Evolutionary conservation across 1,140 invertebrate genomes (phyloP).

Genomic region (Archivesica marissinica): DNA sequence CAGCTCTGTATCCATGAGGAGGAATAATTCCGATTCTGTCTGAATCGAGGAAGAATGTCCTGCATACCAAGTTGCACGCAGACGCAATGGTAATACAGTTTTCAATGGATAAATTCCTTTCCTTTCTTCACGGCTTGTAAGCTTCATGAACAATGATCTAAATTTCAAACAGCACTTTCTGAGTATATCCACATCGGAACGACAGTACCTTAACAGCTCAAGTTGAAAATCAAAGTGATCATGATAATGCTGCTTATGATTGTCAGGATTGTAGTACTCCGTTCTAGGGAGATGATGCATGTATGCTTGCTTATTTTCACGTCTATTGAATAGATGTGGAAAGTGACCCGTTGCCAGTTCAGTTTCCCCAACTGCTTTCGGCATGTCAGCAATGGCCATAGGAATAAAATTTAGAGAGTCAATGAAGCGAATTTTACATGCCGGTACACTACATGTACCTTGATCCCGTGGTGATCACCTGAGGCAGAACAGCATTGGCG

Average conservation of each 20-base stretch:
- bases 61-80: constrained; percentile 3
- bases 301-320: constrained; percentile 6
- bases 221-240: background rate
- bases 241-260: background rate
- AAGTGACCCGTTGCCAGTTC: constrained; percentile 56
- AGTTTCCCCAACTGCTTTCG: constrained; percentile 46
- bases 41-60: too few relatives aligned
- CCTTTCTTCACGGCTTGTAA: background rate
- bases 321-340: constrained; percentile 40
- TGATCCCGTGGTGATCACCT: constrained; percentile 13
- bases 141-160: constrained; percentile 1
- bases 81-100: constrained; percentile 26
- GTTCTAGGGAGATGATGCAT: background rate
- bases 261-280: constrained; percentile 20
- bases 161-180: constrained; percentile 24
- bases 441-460: background rate
- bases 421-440: constrained; percentile 6
- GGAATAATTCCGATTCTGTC: too few relatives aligned
- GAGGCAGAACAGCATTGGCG: constrained; percentile 15
- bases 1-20: too few relatives aligned
- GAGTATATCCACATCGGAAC: constrained; percentile 60
- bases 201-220: constrained; percentile 26
- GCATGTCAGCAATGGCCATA: constrained; percentile 37
- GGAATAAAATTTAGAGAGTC: constrained; percentile 51
- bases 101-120: constrained; percentile 30